phyloP scores from a whole-genome alignment of 2,797 vertebrate species.

The Danio tinwini region DNA sequence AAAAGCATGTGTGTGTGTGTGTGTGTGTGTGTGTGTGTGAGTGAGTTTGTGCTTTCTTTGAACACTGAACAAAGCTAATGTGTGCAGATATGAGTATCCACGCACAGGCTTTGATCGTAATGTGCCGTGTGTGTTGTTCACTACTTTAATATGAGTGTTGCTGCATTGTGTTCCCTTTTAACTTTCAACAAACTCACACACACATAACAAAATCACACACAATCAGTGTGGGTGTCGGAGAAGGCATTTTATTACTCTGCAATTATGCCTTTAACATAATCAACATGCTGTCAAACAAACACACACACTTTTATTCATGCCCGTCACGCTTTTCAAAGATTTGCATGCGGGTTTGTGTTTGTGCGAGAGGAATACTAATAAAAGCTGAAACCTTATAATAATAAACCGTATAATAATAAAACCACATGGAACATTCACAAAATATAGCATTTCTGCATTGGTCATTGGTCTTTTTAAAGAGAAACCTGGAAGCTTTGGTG shows the following conservation, averaged over 20 bases:
- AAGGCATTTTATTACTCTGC: constrained; percentile 5
- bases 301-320: not conserved
- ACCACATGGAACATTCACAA: too few relatives aligned
- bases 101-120: constrained; percentile 42
- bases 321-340: too few relatives aligned
- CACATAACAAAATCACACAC: constrained; percentile 24
- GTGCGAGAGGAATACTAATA: too few relatives aligned
- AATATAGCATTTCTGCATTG: too few relatives aligned
- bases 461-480: too few relatives aligned
- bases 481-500: too few relatives aligned
- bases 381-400: too few relatives aligned
- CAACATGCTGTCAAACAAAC: constrained; percentile 43
- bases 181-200: not conserved
- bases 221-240: constrained; percentile 25
- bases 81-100: constrained; percentile 27
- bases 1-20: not conserved
- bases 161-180: constrained; percentile 32
- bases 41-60: constrained; percentile 39
- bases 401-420: too few relatives aligned
- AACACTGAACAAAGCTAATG: constrained; percentile 39
- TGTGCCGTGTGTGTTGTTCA: constrained; percentile 36
- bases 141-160: constrained; percentile 2
- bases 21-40: constrained; percentile 11
- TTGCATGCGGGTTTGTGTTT: too few relatives aligned
- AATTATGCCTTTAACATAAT: constrained; percentile 26